These are phyloP conservation scores for Ferrisia virgata DNA, from an alignment of 2,888 invertebrate species.

Conservation along the genomic window DNA sequence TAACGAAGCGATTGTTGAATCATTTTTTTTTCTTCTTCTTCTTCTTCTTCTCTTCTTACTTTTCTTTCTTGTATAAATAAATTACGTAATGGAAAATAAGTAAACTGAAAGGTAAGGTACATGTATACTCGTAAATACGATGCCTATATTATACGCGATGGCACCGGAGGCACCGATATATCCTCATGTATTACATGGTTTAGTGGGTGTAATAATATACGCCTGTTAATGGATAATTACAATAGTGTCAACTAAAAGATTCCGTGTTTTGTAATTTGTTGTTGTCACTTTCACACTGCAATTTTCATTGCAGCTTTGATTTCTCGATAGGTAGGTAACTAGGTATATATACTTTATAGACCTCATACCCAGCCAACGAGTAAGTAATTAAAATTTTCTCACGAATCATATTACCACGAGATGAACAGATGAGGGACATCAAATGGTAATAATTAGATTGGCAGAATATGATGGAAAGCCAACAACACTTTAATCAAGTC, in stretches of 20 bases:
- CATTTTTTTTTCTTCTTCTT: not conserved
- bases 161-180: too few species aligned
- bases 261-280: not conserved
- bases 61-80: not conserved
- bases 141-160: too few species aligned
- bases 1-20: not conserved
- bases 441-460: not conserved
- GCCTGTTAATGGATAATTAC: not conserved
- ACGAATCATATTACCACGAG: not conserved
- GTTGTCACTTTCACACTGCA: not conserved
- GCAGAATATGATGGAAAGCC: not conserved
- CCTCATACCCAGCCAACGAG: too few species aligned
- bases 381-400: not conserved
- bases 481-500: too few species aligned
- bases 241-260: not conserved
- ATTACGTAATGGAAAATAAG: not conserved
- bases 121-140: too few species aligned
- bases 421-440: not conserved
- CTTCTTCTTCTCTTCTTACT: not conserved
- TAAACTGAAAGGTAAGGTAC: not conserved
- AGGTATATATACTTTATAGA: too few species aligned
- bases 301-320: not conserved
- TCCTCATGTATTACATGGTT: not conserved
- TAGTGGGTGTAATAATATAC: slow-evolving; percentile 8
- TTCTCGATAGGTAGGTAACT: not conserved